These are phyloP conservation scores for Geotrypetes seraphini DNA, from an alignment of 2,797 vertebrate species.

Conservation along the genomic window DNA sequence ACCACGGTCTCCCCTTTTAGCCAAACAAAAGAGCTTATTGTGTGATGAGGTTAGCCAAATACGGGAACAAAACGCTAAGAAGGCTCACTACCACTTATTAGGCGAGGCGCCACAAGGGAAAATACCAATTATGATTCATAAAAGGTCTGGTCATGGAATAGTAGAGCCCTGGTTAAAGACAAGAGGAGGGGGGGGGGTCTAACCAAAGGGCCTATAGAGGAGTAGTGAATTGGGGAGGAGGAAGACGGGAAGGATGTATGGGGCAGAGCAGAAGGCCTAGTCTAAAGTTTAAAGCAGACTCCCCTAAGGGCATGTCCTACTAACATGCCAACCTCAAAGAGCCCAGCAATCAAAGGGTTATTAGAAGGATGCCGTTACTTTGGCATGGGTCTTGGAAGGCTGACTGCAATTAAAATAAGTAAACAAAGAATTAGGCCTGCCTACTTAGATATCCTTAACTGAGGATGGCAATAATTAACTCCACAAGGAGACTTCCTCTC, in stretches of 20 bases:
- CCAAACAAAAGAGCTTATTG: conserved; percentile 42
- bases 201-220: not conserved
- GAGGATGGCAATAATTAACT: not conserved
- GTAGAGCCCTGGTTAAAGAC: conserved; percentile 17
- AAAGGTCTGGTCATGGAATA: conserved; percentile 34
- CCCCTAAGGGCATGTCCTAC: too few relatives aligned
- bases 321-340: not conserved
- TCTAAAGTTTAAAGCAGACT: not conserved
- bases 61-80: conserved; percentile 41
- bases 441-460: not conserved
- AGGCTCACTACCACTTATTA: conserved; percentile 37
- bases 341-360: not conserved
- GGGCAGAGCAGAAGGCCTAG: not conserved
- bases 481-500: not conserved
- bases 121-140: conserved; percentile 41
- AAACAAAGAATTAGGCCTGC: conserved; percentile 5
- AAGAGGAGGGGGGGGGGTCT: conserved; percentile 23
- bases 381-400: not conserved
- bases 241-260: too few relatives aligned
- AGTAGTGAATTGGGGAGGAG: not conserved
- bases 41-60: conserved; percentile 40
- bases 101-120: conserved; percentile 40
- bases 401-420: not conserved
- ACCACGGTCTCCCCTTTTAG: conserved; percentile 37
- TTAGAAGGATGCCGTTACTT: not conserved